Evolutionary conservation across 1,140 invertebrate genomes (phyloP).

Genomic region (Anagrus nilaparvatae): DNA sequence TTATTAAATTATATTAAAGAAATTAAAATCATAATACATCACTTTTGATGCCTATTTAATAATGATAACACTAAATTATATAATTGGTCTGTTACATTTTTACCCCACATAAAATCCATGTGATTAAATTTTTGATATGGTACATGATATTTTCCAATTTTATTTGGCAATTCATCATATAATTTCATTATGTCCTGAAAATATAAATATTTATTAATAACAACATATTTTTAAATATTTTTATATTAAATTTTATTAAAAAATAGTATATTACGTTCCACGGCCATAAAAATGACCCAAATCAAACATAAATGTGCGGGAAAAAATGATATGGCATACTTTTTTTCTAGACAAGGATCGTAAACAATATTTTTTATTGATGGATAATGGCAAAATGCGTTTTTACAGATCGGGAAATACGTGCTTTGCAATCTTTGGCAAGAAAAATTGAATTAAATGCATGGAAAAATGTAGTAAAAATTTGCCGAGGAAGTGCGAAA

Average conservation of each 20-base stretch:
- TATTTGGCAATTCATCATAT: conserved; percentile 39
- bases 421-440: too few relatives aligned
- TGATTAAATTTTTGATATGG: conserved; percentile 50
- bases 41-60: neutral
- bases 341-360: too few relatives aligned
- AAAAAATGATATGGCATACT: too few relatives aligned
- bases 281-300: neutral
- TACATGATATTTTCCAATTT: conserved; percentile 45
- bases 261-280: neutral
- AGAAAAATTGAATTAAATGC: too few relatives aligned
- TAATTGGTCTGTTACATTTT: conserved; percentile 46
- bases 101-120: conserved; percentile 56
- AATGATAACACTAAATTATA: too few relatives aligned
- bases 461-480: too few relatives aligned
- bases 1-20: conserved; percentile 7
- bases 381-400: too few relatives aligned
- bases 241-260: conserved; percentile 2
- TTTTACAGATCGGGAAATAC: too few relatives aligned
- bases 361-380: too few relatives aligned
- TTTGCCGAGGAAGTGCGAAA: too few relatives aligned
- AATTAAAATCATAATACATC: conserved; percentile 1
- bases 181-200: conserved; percentile 32
- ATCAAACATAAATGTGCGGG: too few relatives aligned
- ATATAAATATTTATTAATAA: conserved; percentile 4
- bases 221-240: neutral